These are phyloP conservation scores for Anolis apletophallus DNA, from an alignment of 2,797 vertebrate genomes.

Conservation along the genomic window DNA sequence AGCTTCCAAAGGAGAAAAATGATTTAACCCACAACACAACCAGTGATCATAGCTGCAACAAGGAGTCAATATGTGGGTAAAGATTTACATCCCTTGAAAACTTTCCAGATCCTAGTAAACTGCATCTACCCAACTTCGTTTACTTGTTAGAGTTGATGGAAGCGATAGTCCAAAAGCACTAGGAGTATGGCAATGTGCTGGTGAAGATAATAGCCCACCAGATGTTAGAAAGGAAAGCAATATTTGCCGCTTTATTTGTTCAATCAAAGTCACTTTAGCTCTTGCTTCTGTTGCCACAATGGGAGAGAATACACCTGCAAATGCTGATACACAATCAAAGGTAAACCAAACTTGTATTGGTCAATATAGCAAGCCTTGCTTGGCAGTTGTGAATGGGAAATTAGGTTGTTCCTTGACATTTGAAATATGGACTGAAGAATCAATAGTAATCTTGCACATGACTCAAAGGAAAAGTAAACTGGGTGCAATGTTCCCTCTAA, in stretches of 20 bases:
- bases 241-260: neutral
- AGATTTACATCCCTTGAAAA: too few species aligned
- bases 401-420: constrained; percentile 5
- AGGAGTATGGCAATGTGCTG: too few species aligned
- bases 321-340: neutral
- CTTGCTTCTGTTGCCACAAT: neutral
- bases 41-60: too few species aligned
- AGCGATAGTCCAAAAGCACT: too few species aligned
- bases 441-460: constrained; percentile 47
- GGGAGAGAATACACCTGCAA: neutral
- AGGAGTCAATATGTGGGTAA: too few species aligned
- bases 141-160: too few species aligned
- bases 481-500: constrained; percentile 30
- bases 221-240: neutral
- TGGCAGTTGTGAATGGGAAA: too few species aligned
- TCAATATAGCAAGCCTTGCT: neutral
- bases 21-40: too few species aligned
- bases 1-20: too few species aligned
- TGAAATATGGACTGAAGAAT: constrained; percentile 12
- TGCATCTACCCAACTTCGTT: too few species aligned
- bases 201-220: too few species aligned
- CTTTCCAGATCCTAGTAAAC: too few species aligned
- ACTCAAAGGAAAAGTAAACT: constrained; percentile 30
- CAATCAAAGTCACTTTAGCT: neutral
- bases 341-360: neutral